Evolutionary conservation across 2,888 invertebrate genomes (phyloP), one percentile per base, ranked within the genome.

Genomic region (Rhingia campestris): DNA sequence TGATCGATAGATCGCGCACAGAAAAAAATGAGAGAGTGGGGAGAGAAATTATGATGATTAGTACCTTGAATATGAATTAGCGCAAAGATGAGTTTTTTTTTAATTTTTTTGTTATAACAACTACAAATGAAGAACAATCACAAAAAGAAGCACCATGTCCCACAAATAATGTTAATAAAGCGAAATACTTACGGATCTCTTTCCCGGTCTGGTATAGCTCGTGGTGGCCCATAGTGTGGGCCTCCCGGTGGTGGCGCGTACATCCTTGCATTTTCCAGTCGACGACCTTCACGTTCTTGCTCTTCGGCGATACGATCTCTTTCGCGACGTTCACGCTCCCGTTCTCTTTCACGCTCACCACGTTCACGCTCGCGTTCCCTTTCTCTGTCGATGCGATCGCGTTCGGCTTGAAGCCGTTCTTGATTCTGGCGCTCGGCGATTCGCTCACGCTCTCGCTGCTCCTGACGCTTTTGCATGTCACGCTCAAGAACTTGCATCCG

Each of bases 141-240:
- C 51, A 39, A 43, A 53, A 67, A 69, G 41, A 69, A 77, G 69
- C 72, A 73, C 39, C 66, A 66, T 45, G 63, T 53, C 37, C 74
- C 67, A 41, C 67, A 67, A 69, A 73, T 63, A 51, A 70, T 73
- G 53, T 51, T 10, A 63, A 51, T 9, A 43, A 47, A 75, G 3
- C 32, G 30, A 37, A 37, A 37, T 51, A 89, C 91, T 90, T 89
- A 91, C 91, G 89, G 87, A 85, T 91, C 91, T 72, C 91, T 87
- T 39, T 91, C 91, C 9, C 91, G 89, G 81, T 91, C 91, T 22
- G 91, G 89, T 80, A 91, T 89, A 49, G 90, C 88, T 37, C 91
- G 88, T 7, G 90, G 90, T 5, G 90, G 90, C n/a, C 91, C 91
- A 0, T 91, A 90, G 6, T 89, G 88, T 1, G 88, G 87, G 7